phyloP scores from a whole-genome alignment of 2,888 invertebrate species.

The Exocentrus adspersus region DNA sequence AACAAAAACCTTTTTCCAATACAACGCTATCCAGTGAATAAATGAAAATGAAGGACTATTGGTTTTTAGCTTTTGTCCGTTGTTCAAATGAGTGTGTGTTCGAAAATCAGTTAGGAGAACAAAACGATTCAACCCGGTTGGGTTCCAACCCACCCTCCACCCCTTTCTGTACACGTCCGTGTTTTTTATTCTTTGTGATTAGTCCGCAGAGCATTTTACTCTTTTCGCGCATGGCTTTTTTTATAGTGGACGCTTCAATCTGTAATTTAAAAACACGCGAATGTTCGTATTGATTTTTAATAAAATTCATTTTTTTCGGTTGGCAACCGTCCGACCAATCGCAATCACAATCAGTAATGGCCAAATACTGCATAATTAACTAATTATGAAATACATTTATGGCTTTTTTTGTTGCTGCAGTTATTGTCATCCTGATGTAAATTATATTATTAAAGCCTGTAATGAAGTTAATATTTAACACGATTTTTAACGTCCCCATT shows the following conservation, averaged over 20 bases:
- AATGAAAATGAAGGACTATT: conserved; percentile 66
- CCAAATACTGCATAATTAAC: conserved; percentile 63
- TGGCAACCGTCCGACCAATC: conserved; percentile 63
- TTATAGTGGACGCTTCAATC: conserved; percentile 63
- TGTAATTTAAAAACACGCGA: conserved; percentile 65
- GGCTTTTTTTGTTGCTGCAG: conserved; percentile 53
- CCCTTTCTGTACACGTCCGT: conserved; percentile 58
- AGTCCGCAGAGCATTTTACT: conserved; percentile 63
- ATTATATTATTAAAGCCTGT: conserved; percentile 53
- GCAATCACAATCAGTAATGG: conserved; percentile 63
- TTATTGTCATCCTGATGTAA: conserved; percentile 52
- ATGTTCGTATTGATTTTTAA: conserved; percentile 65
- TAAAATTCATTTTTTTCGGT: conserved; percentile 65
- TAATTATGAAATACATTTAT: conserved; percentile 64
- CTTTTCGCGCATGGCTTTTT: conserved; percentile 65
- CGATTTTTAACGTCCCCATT: conserved; percentile 39
- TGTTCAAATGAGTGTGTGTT: conserved; percentile 61
- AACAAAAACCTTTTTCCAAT: conserved; percentile 65
- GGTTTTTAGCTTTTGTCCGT: conserved; percentile 65
- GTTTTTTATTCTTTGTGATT: conserved; percentile 65
- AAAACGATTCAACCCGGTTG: conserved; percentile 57
- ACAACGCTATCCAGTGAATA: conserved; percentile 64
- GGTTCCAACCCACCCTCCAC: conserved; percentile 32
- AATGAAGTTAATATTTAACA: conserved; percentile 50
- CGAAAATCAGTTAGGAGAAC: conserved; percentile 65